A percentile compares a stretch with the other conserved stretches of the same genome.
Conservation (phyloP, 2,888 invertebrate species). For the Trissolcus brochymenae region DNA sequence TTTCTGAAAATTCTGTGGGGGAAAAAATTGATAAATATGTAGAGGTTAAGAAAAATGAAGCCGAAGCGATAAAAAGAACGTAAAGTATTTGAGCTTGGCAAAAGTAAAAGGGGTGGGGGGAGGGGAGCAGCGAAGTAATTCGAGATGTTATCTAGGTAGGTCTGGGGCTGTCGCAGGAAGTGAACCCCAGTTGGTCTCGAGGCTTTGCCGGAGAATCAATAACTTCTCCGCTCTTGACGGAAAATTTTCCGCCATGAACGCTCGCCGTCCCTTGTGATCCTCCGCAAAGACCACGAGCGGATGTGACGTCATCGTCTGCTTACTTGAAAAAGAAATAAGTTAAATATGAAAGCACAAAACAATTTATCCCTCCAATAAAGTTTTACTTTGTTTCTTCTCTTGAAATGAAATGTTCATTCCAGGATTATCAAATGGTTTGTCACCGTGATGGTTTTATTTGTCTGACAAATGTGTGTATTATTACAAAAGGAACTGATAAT, state of each 20-base stretch:
- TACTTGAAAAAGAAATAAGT: constrained; percentile 21
- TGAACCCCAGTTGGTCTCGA: constrained; percentile 62
- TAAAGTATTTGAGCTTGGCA: constrained; percentile 25
- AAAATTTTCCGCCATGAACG: constrained; percentile 56
- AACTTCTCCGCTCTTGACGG: constrained; percentile 57
- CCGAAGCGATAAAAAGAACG: constrained; percentile 14
- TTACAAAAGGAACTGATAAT: too few relatives aligned
- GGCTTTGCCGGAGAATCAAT: constrained; percentile 63
- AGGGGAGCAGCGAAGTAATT: constrained; percentile 59
- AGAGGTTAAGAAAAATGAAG: constrained; percentile 1
- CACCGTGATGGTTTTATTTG: too few relatives aligned
- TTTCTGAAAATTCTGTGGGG: not conserved
- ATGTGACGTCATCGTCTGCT: constrained; percentile 58
- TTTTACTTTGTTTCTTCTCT: constrained; percentile 5
- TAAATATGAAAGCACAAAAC: constrained; percentile 4
- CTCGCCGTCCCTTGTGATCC: constrained; percentile 51
- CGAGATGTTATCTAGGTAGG: constrained; percentile 60
- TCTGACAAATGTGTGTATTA: too few relatives aligned
- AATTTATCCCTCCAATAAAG: not conserved
- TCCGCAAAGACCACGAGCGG: constrained; percentile 45
- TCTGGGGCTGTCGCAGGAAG: constrained; percentile 63
- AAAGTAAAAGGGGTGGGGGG: constrained; percentile 30
- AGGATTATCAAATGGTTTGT: too few relatives aligned
- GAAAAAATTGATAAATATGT: not conserved
- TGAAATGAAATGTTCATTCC: not conserved